Evolutionary conservation across 2,113 vertebrate genomes (phyloP).

Genomic region (Nansenia antarctica): DNA sequence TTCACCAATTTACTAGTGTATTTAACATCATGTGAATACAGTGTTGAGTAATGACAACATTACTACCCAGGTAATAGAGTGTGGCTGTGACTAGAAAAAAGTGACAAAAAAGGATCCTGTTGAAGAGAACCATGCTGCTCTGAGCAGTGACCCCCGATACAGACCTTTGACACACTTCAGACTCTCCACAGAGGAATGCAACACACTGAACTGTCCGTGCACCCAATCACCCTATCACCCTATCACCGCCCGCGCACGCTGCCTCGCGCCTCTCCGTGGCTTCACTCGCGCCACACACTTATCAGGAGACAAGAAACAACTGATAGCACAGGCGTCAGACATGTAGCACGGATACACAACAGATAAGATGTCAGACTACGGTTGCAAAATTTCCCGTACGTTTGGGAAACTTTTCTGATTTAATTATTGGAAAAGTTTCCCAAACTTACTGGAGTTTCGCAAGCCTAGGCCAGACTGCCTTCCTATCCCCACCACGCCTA

Average conservation of each 20-base stretch:
- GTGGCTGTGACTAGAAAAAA: too few relatives aligned
- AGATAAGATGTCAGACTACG: too few relatives aligned
- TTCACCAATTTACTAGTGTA: too few relatives aligned
- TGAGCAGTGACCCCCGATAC: background rate
- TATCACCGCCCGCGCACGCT: background rate
- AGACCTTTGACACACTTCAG: conserved; percentile 25
- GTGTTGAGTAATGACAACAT: too few relatives aligned
- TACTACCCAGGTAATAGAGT: too few relatives aligned
- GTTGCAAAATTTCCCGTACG: too few relatives aligned
- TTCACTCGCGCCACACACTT: conserved; percentile 11
- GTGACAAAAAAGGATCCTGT: too few relatives aligned
- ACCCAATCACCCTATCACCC: too few relatives aligned
- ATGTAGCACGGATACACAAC: background rate
- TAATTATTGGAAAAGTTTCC: too few relatives aligned
- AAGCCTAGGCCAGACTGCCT: background rate
- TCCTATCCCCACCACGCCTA: background rate
- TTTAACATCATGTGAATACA: too few relatives aligned
- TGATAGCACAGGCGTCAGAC: conserved; percentile 17
- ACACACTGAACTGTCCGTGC: background rate
- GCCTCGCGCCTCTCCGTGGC: background rate
- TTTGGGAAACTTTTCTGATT: too few relatives aligned
- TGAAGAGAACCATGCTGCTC: background rate
- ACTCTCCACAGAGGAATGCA: conserved; percentile 12
- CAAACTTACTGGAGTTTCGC: too few relatives aligned
- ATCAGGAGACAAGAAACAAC: conserved; percentile 15